Percentiles rank a stretch among this genome's conserved stretches.
Conservation (phyloP, 2,113 vertebrate species). For the Isichthys henryi region DNA sequence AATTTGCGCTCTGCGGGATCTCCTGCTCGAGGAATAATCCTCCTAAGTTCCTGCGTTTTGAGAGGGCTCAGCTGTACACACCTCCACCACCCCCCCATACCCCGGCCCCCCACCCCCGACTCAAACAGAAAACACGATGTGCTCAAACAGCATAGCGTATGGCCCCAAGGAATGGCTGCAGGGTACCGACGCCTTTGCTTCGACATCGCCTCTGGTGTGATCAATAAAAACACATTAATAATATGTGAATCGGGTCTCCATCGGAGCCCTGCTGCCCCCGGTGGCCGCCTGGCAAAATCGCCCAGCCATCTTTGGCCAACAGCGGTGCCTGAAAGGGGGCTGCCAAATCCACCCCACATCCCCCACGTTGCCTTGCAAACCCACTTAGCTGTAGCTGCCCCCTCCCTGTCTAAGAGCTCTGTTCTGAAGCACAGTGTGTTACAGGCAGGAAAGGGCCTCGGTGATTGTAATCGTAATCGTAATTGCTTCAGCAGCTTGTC, state of each 20-base stretch:
- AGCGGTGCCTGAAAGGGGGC: not conserved
- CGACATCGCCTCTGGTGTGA: conserved; percentile 24
- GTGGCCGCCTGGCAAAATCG: not conserved
- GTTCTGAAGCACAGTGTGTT: not conserved
- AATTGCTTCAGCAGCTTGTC: not conserved
- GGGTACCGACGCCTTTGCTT: conserved; percentile 32
- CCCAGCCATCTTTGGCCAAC: not conserved
- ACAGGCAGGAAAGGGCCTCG: not conserved
- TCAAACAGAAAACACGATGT: conserved; percentile 39
- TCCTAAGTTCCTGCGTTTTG: conserved; percentile 27
- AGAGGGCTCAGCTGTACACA: conserved; percentile 17
- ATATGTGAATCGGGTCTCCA: conserved; percentile 15
- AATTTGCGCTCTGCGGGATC: conserved; percentile 31
- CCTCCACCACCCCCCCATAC: conserved; percentile 15
- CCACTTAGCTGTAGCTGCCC: not conserved
- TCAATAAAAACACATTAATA: conserved; percentile 26
- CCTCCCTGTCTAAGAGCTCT: not conserved
- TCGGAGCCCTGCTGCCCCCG: not conserved
- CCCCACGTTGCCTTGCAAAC: not conserved
- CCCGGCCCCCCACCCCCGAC: not conserved
- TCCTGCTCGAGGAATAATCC: conserved; percentile 27
- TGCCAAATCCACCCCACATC: not conserved
- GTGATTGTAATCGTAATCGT: not conserved
- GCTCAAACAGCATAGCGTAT: conserved; percentile 49
- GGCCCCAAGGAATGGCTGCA: conserved; percentile 41